These are phyloP conservation scores for Calliscelio sp. DNA, from an alignment of 2,888 invertebrate species.

Conservation along the genomic window DNA sequence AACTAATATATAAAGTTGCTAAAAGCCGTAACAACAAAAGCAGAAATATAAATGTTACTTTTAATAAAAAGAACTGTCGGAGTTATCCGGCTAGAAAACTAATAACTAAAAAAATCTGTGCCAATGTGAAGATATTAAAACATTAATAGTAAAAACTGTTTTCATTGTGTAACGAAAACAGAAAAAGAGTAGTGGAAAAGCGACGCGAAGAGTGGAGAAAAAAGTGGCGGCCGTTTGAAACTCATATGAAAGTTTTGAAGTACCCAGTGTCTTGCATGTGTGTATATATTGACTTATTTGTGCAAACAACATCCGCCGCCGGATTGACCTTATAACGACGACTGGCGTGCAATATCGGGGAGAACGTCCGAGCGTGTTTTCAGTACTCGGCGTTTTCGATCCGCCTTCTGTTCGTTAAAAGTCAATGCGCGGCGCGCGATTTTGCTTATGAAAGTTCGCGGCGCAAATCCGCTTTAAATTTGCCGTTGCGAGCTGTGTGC, in stretches of 20 bases:
- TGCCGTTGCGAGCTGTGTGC: constrained; percentile 35
- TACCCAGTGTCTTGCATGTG: constrained; percentile 61
- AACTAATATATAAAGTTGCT: no score
- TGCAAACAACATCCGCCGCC: constrained; percentile 69
- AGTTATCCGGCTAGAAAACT: no score
- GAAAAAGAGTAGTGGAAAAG: constrained; percentile 24
- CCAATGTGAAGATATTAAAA: constrained; percentile 19
- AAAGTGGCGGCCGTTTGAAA: constrained; percentile 51
- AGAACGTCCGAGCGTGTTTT: constrained; percentile 64
- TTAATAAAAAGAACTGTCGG: no score
- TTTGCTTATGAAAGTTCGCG: constrained; percentile 62
- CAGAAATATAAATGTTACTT: no score
- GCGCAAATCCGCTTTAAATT: constrained; percentile 62
- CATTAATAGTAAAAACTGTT: constrained; percentile 44
- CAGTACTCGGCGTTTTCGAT: constrained; percentile 53
- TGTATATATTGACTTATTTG: constrained; percentile 69
- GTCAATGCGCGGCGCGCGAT: constrained; percentile 59
- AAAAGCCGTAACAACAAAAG: no score
- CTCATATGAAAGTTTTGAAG: constrained; percentile 70
- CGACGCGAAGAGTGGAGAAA: constrained; percentile 28
- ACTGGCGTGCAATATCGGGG: constrained; percentile 64
- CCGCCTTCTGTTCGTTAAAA: constrained; percentile 66
- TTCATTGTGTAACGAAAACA: constrained; percentile 27
- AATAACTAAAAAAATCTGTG: not conserved
- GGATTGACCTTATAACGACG: constrained; percentile 69